Percentiles rank a stretch among this genome's conserved stretches.
Evolutionary conservation across 2,797 vertebrate species (phyloP).

Genomic region (Pampus argenteus): DNA sequence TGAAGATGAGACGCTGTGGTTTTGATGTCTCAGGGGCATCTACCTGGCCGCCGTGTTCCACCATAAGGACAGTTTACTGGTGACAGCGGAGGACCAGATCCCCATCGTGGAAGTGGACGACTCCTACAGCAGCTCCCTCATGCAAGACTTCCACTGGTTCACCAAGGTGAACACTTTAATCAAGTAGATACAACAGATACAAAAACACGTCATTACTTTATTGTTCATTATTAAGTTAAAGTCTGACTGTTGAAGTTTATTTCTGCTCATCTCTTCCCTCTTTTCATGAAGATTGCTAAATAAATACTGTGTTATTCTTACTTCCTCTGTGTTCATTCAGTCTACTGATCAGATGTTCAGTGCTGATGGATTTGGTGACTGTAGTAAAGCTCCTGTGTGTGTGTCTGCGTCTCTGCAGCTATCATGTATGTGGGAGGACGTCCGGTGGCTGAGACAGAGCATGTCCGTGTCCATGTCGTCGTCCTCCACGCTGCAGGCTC

Average conservation of each 20-base stretch:
- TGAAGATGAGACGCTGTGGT: too few species aligned
- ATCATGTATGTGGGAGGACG: slow-evolving; percentile 98
- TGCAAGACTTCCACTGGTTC: slow-evolving; percentile 99
- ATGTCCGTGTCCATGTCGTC: slow-evolving; percentile 92
- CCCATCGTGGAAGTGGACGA: slow-evolving; percentile 99
- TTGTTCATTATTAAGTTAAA: too few species aligned
- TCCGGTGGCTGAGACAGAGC: slow-evolving; percentile 95
- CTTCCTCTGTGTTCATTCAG: too few species aligned
- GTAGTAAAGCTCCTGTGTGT: too few species aligned
- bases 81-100: slow-evolving; percentile 97
- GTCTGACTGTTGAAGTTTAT: too few species aligned
- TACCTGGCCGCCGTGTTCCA: slow-evolving; percentile 96
- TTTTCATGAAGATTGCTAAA: too few species aligned
- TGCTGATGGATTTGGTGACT: too few species aligned
- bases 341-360: too few species aligned
- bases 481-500: slow-evolving; percentile 92
- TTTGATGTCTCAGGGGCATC: slow-evolving; percentile 89
- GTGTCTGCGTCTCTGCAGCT: slow-evolving; percentile 79
- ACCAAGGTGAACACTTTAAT: slow-evolving; percentile 88
- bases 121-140: slow-evolving; percentile 93
- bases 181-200: too few species aligned
- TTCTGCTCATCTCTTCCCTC: too few species aligned
- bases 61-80: slow-evolving; percentile 94
- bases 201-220: too few species aligned
- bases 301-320: too few species aligned